phyloP scores from a whole-genome alignment of 2,797 vertebrate genomes.

The Arrhamphus sclerolepis region DNA sequence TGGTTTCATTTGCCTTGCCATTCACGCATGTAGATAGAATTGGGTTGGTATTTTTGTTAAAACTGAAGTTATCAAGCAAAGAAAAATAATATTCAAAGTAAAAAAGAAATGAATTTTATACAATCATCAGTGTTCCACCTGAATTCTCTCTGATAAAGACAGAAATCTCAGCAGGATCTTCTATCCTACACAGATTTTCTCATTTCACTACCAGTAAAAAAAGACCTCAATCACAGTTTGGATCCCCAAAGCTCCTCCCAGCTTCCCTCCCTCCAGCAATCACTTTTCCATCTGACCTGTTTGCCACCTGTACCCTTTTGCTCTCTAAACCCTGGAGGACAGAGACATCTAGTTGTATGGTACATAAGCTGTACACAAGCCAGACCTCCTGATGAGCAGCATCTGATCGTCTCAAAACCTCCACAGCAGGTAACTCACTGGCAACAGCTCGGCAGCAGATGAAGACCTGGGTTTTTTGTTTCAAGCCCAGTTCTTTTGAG shows the following conservation, averaged over 20 bases:
- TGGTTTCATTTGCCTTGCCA: too few relatives aligned
- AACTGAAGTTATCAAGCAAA: too few relatives aligned
- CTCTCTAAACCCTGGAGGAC: conserved; percentile 13
- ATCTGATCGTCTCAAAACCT: conserved; percentile 52
- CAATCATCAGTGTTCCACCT: too few relatives aligned
- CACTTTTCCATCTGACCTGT: conserved; percentile 32
- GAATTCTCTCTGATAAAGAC: too few relatives aligned
- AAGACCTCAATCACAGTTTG: conserved; percentile 1
- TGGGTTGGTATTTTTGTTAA: too few relatives aligned
- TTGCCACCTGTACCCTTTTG: conserved; percentile 59
- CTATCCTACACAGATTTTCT: not conserved
- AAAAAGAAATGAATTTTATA: too few relatives aligned
- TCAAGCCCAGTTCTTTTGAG: conserved; percentile 38
- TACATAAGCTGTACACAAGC: conserved; percentile 9
- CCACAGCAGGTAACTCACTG: conserved; percentile 40
- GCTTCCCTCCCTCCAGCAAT: conserved; percentile 6
- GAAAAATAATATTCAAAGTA: too few relatives aligned
- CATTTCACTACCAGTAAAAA: not conserved
- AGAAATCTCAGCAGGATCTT: not conserved
- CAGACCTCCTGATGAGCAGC: conserved; percentile 46
- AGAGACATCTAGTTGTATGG: conserved; percentile 12
- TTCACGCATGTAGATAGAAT: too few relatives aligned
- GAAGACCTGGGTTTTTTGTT: conserved; percentile 31
- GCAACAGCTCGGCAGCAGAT: conserved; percentile 36
- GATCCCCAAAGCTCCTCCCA: not conserved